Conservation (phyloP, 2,888 invertebrate genomes). For the Aphidius colemani region DNA sequence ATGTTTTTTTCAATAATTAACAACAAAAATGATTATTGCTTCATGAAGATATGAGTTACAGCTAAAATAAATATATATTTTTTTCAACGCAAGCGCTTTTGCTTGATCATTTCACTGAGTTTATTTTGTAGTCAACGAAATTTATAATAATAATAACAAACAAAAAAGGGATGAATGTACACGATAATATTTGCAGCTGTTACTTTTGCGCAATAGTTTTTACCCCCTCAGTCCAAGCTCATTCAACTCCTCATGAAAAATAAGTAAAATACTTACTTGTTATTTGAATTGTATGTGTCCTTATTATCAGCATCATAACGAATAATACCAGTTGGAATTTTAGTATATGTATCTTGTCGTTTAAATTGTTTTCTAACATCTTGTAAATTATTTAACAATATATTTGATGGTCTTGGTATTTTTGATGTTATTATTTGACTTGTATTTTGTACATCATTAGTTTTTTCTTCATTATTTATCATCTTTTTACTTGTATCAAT, state of each 20-base stretch:
- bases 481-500: no score
- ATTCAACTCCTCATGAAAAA: neutral
- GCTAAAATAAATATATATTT: slow-evolving; percentile 4
- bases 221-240: no score
- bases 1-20: no score
- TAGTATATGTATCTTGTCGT: slow-evolving; percentile 57
- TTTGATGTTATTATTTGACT: slow-evolving; percentile 44
- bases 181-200: no score
- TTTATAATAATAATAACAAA: no score
- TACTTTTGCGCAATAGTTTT: no score
- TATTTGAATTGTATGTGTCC: slow-evolving; percentile 48
- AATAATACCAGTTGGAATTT: slow-evolving; percentile 46
- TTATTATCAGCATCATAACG: slow-evolving; percentile 53
- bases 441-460: slow-evolving; percentile 5
- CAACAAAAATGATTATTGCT: no score
- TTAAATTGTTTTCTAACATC: slow-evolving; percentile 50
- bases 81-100: slow-evolving; percentile 7
- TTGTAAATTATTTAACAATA: slow-evolving; percentile 37
- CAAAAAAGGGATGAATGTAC: no score
- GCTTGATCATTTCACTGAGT: no score
- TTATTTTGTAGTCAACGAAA: no score
- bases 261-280: slow-evolving; percentile 40
- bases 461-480: slow-evolving; percentile 22
- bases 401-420: slow-evolving; percentile 54
- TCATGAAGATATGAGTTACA: neutral